A percentile compares a stretch with the other conserved stretches of the same genome.
Evolutionary conservation across 2,113 vertebrate genomes (phyloP).

Genomic region (Crocuta crocuta): DNA sequence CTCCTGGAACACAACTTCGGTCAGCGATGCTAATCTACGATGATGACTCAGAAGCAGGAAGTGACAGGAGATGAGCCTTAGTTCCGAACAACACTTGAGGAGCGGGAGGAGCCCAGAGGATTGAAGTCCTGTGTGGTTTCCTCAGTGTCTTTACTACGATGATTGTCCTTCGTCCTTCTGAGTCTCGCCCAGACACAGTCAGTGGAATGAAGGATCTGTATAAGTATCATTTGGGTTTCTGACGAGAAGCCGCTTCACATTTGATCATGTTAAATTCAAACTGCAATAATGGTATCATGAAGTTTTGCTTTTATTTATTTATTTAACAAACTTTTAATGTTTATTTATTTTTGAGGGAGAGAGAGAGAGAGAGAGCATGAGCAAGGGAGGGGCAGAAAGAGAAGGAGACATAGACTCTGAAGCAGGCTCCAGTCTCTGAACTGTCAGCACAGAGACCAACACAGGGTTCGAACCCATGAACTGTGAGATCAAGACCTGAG

Average conservation of each 20-base stretch:
- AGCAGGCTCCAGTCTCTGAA: too few species aligned
- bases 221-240: background rate
- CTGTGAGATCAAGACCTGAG: too few species aligned
- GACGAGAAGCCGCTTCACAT: background rate
- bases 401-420: too few species aligned
- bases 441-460: too few species aligned
- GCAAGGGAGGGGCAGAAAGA: too few species aligned
- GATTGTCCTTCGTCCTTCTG: background rate
- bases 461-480: too few species aligned
- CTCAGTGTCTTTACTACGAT: background rate
- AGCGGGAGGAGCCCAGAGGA: background rate
- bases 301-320: background rate
- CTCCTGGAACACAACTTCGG: background rate
- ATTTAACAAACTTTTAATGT: too few species aligned
- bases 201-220: background rate
- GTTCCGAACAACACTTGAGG: background rate
- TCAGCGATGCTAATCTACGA: background rate
- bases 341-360: too few species aligned
- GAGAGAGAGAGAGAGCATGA: too few species aligned
- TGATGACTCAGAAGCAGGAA: constrained; percentile 40
- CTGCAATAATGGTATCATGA: background rate
- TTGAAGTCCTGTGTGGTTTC: background rate
- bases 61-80: background rate
- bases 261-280: background rate
- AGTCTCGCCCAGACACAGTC: background rate